A percentile compares a stretch with the other conserved stretches of the same genome.
Conservation (phyloP, 2,888 invertebrate species). For the Griposia aprilina region DNA sequence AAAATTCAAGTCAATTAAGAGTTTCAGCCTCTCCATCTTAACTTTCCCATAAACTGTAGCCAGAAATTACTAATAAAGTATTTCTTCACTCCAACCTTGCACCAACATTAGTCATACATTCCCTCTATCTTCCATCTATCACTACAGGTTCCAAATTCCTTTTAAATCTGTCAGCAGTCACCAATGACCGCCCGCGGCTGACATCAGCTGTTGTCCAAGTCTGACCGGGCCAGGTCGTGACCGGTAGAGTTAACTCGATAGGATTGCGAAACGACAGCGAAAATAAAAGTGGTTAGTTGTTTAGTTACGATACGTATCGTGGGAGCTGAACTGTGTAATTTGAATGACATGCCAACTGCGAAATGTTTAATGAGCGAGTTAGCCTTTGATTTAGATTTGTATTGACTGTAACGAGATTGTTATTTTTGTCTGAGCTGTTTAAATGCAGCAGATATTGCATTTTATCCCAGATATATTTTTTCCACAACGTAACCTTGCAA, state of each 20-base stretch:
- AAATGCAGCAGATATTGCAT: too few species aligned
- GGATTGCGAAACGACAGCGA: slow-evolving; percentile 58
- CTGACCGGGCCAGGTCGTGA: slow-evolving; percentile 58
- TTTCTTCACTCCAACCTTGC: slow-evolving; percentile 34
- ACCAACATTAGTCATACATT: slow-evolving; percentile 25
- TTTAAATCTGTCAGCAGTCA: slow-evolving; percentile 39
- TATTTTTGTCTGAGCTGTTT: neutral
- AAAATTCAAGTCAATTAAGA: neutral
- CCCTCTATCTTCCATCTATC: slow-evolving; percentile 17
- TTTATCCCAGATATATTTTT: neutral
- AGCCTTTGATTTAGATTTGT: slow-evolving; percentile 46
- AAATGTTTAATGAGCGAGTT: slow-evolving; percentile 52
- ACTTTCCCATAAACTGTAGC: neutral
- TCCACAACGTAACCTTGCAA: neutral
- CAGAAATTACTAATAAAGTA: neutral
- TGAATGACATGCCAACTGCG: slow-evolving; percentile 50
- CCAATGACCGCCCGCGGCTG: slow-evolving; percentile 33
- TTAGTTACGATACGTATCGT: slow-evolving; percentile 55
- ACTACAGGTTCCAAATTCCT: slow-evolving; percentile 42
- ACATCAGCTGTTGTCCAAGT: slow-evolving; percentile 38
- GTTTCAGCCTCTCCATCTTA: neutral
- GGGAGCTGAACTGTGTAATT: slow-evolving; percentile 59
- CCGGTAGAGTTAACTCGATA: slow-evolving; percentile 36
- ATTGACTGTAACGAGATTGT: slow-evolving; percentile 6
- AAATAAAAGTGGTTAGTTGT: slow-evolving; percentile 60